Percentiles rank a stretch among this genome's conserved stretches.
phyloP scores from a whole-genome alignment of 2,888 invertebrate species.

The Tillus elongatus region DNA sequence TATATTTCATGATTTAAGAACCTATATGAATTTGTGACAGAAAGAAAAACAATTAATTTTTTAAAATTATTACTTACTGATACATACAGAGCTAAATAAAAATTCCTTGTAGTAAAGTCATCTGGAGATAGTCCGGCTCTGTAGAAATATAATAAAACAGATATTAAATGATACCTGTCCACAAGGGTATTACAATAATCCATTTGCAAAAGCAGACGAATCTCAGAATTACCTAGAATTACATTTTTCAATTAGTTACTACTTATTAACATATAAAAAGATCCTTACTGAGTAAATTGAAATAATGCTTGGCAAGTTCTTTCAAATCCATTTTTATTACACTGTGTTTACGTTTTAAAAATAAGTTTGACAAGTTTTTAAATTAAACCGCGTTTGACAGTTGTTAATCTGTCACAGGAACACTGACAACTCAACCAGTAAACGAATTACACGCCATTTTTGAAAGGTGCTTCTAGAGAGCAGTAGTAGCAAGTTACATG shows the following conservation, averaged over 20 bases:
- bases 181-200: slow-evolving; percentile 45
- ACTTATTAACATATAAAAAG: not conserved
- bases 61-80: slow-evolving; percentile 8
- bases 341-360: too few species aligned
- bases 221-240: slow-evolving; percentile 33
- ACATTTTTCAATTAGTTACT: slow-evolving; percentile 10
- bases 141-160: slow-evolving; percentile 49
- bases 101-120: slow-evolving; percentile 45
- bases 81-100: slow-evolving; percentile 49
- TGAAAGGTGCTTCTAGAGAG: too few species aligned
- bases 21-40: slow-evolving; percentile 31
- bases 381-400: too few species aligned
- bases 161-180: slow-evolving; percentile 50
- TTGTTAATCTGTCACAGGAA: too few species aligned
- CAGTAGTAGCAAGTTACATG: too few species aligned
- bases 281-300: slow-evolving; percentile 12
- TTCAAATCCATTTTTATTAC: slow-evolving; percentile 22
- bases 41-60: slow-evolving; percentile 2
- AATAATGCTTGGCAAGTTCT: slow-evolving; percentile 16
- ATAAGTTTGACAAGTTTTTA: too few species aligned
- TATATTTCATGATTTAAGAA: slow-evolving; percentile 50
- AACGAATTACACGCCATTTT: too few species aligned
- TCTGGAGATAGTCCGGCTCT: slow-evolving; percentile 41
- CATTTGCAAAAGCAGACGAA: slow-evolving; percentile 40
- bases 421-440: too few species aligned